These are phyloP conservation scores for Astropecten irregularis DNA, from an alignment of 53 echinoderm and acorn worm genomes.

Conservation along the genomic window DNA sequence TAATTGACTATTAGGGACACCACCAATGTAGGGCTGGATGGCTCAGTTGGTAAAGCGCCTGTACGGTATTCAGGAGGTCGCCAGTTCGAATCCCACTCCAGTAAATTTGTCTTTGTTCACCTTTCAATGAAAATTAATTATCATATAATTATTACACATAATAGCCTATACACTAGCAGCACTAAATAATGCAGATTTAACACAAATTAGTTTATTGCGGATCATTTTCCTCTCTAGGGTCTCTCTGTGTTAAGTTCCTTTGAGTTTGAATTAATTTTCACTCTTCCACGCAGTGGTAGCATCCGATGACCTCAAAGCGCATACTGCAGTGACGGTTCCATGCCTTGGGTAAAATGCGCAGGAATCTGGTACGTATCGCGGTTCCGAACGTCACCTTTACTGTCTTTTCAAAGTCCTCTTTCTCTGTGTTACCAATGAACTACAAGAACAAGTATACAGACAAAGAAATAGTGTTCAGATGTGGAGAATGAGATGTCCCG, in stretches of 20 bases:
- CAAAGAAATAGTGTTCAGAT: neutral
- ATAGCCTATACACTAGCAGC: no score
- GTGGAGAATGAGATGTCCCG: no score
- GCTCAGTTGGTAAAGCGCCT: no score
- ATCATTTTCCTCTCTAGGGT: neutral
- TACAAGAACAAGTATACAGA: neutral
- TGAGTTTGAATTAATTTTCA: neutral
- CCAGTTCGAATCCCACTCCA: no score
- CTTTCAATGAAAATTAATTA: no score
- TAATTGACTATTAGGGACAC: no score
- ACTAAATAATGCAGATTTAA: neutral
- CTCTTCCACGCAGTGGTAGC: neutral
- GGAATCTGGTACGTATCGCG: conserved; percentile 18
- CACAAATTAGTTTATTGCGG: neutral
- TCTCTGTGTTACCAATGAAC: conserved; percentile 22
- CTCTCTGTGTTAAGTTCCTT: neutral
- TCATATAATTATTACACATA: no score
- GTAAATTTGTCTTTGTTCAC: no score
- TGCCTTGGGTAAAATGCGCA: conserved; percentile 24
- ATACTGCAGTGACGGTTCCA: conserved; percentile 48
- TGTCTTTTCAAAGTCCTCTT: neutral
- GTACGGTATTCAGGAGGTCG: no score
- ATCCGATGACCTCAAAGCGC: conserved; percentile 54
- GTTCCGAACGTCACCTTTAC: conserved; percentile 18
- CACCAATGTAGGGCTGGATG: no score